Evolutionary conservation across 2,888 invertebrate genomes (phyloP).

Genomic region (Adelphocoris suturalis): DNA sequence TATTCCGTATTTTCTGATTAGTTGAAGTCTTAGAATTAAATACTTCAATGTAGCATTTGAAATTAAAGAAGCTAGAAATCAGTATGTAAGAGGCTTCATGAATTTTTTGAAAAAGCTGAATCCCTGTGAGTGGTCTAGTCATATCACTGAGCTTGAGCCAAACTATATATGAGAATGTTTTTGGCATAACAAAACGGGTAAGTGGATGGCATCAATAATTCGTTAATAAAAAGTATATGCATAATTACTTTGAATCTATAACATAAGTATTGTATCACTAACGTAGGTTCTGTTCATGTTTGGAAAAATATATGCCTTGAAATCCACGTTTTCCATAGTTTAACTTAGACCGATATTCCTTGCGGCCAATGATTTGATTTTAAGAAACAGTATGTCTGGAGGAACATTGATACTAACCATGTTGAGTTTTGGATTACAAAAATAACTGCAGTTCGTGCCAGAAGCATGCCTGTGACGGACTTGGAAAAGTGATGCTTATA

Average conservation of each 20-base stretch:
- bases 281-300: slow-evolving; percentile 10
- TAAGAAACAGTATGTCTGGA: background rate
- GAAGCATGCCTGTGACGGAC: background rate
- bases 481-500: too few species aligned
- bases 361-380: background rate
- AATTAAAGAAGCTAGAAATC: slow-evolving; percentile 6
- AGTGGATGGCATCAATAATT: background rate
- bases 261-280: background rate
- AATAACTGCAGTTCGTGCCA: background rate
- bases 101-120: background rate
- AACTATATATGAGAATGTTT: background rate
- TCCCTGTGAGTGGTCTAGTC: background rate
- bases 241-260: background rate
- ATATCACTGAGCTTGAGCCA: background rate
- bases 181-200: background rate
- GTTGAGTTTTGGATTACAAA: background rate
- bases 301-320: slow-evolving; percentile 8
- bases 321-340: slow-evolving; percentile 34
- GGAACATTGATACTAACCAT: background rate
- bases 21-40: slow-evolving; percentile 36
- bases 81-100: background rate
- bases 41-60: slow-evolving; percentile 24
- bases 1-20: slow-evolving; percentile 55
- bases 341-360: background rate
- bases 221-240: background rate